Conservation (phyloP, 2,113 vertebrate species). For the Epinephelus cyanopodus region DNA sequence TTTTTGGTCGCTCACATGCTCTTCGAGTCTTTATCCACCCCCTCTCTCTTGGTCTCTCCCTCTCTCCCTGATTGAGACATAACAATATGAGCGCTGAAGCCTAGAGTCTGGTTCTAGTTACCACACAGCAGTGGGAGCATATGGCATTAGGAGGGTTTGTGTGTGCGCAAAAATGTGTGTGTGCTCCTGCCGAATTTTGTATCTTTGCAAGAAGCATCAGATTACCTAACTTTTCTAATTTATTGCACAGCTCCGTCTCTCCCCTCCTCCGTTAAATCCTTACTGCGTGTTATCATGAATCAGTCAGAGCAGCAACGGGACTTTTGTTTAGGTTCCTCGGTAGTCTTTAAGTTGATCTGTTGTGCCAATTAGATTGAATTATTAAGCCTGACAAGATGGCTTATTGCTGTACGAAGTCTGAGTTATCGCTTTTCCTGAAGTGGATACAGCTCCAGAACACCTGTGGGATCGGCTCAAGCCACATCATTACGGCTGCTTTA, state of each 20-base stretch:
- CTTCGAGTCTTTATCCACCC: conserved; percentile 42
- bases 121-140: conserved; percentile 73
- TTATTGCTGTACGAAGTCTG: conserved; percentile 54
- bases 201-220: conserved; percentile 47
- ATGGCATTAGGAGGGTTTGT: conserved; percentile 52
- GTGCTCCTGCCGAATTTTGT: conserved; percentile 33
- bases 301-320: conserved; percentile 24
- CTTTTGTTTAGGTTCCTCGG: conserved; percentile 46
- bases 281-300: conserved; percentile 44
- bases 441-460: conserved; percentile 52
- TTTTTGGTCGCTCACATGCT: conserved; percentile 45
- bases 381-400: conserved; percentile 69
- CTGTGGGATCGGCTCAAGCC: conserved; percentile 63
- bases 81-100: conserved; percentile 80
- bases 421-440: conserved; percentile 69
- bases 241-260: conserved; percentile 40
- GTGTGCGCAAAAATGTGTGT: background rate
- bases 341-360: conserved; percentile 58
- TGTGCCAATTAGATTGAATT: conserved; percentile 73
- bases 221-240: conserved; percentile 58
- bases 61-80: conserved; percentile 83
- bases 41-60: conserved; percentile 41
- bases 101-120: conserved; percentile 83
- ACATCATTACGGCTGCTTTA: conserved; percentile 48
- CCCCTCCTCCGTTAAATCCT: conserved; percentile 39